Evolutionary conservation across 1,140 invertebrate genomes (phyloP).

Genomic region (Lepidurus packardi): DNA sequence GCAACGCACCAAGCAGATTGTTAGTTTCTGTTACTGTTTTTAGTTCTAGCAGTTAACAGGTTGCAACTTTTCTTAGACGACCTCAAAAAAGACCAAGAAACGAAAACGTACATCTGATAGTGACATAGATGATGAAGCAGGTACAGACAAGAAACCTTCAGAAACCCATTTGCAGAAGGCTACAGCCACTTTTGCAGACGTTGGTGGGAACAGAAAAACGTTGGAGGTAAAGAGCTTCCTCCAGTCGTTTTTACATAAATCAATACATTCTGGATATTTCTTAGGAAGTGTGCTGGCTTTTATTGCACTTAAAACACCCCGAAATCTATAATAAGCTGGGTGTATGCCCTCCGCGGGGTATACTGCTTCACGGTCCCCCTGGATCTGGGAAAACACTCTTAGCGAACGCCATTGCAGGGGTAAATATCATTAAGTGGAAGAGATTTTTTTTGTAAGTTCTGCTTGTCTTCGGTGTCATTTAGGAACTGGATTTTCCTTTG

Average conservation of each 20-base stretch:
- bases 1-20: slow-evolving; percentile 10
- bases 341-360: slow-evolving; percentile 71
- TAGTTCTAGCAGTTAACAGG: neutral
- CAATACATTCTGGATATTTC: slow-evolving; percentile 37
- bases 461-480: slow-evolving; percentile 33
- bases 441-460: slow-evolving; percentile 26
- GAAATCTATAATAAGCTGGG: slow-evolving; percentile 73
- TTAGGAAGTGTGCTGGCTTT: slow-evolving; percentile 68
- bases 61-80: neutral
- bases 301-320: slow-evolving; percentile 76
- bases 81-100: neutral
- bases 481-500: slow-evolving; percentile 63
- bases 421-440: slow-evolving; percentile 43
- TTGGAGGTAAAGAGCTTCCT: slow-evolving; percentile 8
- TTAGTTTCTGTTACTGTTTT: neutral
- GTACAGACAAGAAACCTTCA: neutral
- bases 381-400: slow-evolving; percentile 90
- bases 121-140: neutral
- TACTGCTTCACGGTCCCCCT: slow-evolving; percentile 83
- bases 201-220: slow-evolving; percentile 28
- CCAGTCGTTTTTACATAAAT: neutral
- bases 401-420: slow-evolving; percentile 86
- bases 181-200: slow-evolving; percentile 24
- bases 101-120: slow-evolving; percentile 8
- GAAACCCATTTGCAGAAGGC: slow-evolving; percentile 6